Base-by-base conservation (phyloP, 2,797 vertebrate species). In the Borostomias antarcticus region DNA sequence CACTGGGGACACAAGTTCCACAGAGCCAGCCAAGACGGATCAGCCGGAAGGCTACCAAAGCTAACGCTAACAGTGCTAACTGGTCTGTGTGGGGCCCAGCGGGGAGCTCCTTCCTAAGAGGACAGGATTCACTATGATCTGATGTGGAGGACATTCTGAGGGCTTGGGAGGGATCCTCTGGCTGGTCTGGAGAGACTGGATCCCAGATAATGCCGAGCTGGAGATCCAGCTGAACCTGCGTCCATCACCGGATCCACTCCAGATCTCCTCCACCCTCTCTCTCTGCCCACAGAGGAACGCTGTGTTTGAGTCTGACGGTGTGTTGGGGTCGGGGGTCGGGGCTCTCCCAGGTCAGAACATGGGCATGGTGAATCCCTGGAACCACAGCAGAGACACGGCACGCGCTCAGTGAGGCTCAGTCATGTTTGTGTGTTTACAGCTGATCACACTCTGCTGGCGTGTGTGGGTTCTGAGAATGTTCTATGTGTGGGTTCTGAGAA, bases 301-400 rank as follows among this genome's bases (percentile, higher is more conserved):
- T n/a, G n/a, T n/a, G n/a, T n/a, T n/a, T n/a, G n/a, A n/a, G n/a
- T n/a, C n/a, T n/a, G n/a, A n/a, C n/a, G n/a, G n/a, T n/a, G n/a
- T n/a, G n/a, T n/a, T n/a, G n/a, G n/a, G n/a, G n/a, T n/a, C n/a
- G n/a, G n/a, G n/a, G n/a, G n/a, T n/a, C n/a, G n/a, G n/a, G n/a
- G n/a, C n/a, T 45, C 19, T 58, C 70, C 78, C 76, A 89, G 89
- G 94, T 98, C 94, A 98, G 96, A 98, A 98, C 97, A 98, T 98
- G 74, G 95, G 96, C 96, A 98, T 98, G 84, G 94, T 96, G 91
- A 98, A 98, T 87, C 96, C 97, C 97, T 98, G 84, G 6, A 78
- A 75, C 54, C 72, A 85, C 0, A 48, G 59, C 68, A 15, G 52
- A 29, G 76, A 72, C 74, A 69, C 51, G 86, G 8, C 30, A 23